Percentiles rank a stretch among this genome's conserved stretches.
These are phyloP conservation scores for Yponomeuta cagnagella DNA, from an alignment of 2,888 invertebrate genomes.

Conservation along the genomic window DNA sequence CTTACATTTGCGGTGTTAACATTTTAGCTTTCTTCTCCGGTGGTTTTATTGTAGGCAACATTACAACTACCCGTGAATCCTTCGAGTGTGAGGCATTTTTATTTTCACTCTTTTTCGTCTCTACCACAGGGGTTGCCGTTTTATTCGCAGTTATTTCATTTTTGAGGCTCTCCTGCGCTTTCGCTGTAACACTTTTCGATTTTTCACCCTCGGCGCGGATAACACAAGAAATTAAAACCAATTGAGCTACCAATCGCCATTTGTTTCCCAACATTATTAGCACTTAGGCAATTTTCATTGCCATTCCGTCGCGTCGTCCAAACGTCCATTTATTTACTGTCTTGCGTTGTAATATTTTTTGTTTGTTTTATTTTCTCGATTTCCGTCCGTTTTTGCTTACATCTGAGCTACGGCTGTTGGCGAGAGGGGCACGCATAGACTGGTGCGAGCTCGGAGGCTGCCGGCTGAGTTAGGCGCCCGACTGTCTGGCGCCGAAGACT, in stretches of 20 bases:
- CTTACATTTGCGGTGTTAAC: conserved; percentile 49
- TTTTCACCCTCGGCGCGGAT: neutral
- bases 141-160: neutral
- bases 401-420: too few relatives aligned
- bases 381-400: too few relatives aligned
- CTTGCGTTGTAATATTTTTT: too few relatives aligned
- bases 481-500: conserved; percentile 17
- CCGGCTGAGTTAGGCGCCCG: conserved; percentile 26
- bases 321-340: too few relatives aligned
- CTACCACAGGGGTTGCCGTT: neutral
- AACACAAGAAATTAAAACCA: neutral
- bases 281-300: too few relatives aligned
- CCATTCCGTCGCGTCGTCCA: too few relatives aligned
- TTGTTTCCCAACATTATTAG: too few relatives aligned
- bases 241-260: neutral
- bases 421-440: too few relatives aligned
- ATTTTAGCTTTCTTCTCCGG: conserved; percentile 32
- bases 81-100: neutral
- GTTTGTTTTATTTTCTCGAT: too few relatives aligned
- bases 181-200: conserved; percentile 4
- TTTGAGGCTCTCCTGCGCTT: neutral
- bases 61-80: neutral
- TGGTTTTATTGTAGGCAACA: neutral
- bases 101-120: neutral
- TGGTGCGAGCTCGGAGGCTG: conserved; percentile 15